phyloP scores from a whole-genome alignment of 2,888 invertebrate genomes.

The Gnatocerus cornutus region DNA sequence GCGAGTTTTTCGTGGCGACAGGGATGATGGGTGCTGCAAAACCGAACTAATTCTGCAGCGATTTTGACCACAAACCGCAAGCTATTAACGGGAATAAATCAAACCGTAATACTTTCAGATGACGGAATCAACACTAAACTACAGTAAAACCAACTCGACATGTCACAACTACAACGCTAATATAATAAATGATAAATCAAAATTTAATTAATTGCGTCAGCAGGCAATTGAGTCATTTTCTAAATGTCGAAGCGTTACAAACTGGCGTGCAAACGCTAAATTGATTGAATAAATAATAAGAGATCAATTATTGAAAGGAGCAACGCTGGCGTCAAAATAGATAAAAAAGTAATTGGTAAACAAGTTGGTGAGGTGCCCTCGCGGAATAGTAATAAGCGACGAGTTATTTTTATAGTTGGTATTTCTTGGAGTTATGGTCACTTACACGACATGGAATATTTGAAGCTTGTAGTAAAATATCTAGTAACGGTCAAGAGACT shows the following conservation, averaged over 20 bases:
- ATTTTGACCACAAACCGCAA: too few species aligned
- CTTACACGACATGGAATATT: too few species aligned
- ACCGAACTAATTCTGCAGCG: too few species aligned
- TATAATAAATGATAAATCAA: conserved; percentile 29
- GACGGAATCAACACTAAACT: too few species aligned
- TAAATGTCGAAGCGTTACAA: conserved; percentile 1
- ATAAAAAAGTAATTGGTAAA: not conserved
- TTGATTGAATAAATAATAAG: not conserved
- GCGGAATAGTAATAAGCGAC: too few species aligned
- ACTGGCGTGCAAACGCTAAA: not conserved
- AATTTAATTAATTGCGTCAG: conserved; percentile 28
- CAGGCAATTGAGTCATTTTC: conserved; percentile 27
- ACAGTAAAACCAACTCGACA: not conserved
- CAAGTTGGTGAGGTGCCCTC: not conserved
- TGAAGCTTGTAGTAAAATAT: too few species aligned
- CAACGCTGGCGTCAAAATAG: not conserved
- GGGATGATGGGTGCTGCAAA: not conserved
- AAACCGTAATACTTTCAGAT: too few species aligned
- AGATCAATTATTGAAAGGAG: not conserved
- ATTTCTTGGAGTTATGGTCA: too few species aligned
- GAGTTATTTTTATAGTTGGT: too few species aligned
- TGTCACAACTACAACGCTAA: not conserved
- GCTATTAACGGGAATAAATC: too few species aligned
- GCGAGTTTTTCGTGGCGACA: too few species aligned
- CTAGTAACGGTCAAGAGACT: too few species aligned